Base-by-base conservation (phyloP, 2,113 vertebrate species). In the Lagopus leucura region DNA sequence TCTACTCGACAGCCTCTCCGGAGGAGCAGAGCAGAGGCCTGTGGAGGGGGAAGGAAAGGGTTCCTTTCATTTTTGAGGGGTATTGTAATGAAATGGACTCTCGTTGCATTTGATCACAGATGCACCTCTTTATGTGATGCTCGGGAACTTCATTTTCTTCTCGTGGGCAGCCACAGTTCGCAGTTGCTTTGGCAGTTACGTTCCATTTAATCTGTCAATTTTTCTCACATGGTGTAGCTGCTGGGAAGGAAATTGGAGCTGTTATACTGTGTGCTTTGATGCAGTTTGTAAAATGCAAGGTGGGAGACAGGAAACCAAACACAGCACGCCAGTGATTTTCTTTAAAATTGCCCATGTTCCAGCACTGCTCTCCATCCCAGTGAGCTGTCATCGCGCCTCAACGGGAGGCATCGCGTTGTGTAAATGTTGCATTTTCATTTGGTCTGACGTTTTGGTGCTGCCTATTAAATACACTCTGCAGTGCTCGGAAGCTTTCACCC, bases 201-300 rank as follows among this genome's bases (percentile, higher is more conserved):
- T 97, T 95, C 93, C 95, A 83, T 96, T 96, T 97, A 97, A 97
- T 97, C 96, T 97, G 94, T 96, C 97, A 93, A 75, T 97, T 97
- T 97, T 97, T 84, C 94, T 97, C 96, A 91, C 85, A 74, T 70
- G 73, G 82, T 60, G 91, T 80, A 52, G 95, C 96, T 97, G 95
- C 97, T 97, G 96, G 58, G 97, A 97, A 92, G 93, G 94, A 92
- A 97, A 97, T 98, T 97, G 96, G 97, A 96, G 97, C 93, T 70
- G 90, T 97, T 98, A 86, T 32, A 91, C 61, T 88, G 38, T 9
- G 42, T 87, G 96, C 96, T 98, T 97, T 97, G 96, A 97, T 97
- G 87, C 71, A 82, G 96, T 94, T 94, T 97, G 96, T 97, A 97
- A 97, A 97, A 95, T 28, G 73, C 91, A 94, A 97, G 96, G 91